Base-by-base conservation (phyloP, 2,113 vertebrate species). In the Equus przewalskii region DNA sequence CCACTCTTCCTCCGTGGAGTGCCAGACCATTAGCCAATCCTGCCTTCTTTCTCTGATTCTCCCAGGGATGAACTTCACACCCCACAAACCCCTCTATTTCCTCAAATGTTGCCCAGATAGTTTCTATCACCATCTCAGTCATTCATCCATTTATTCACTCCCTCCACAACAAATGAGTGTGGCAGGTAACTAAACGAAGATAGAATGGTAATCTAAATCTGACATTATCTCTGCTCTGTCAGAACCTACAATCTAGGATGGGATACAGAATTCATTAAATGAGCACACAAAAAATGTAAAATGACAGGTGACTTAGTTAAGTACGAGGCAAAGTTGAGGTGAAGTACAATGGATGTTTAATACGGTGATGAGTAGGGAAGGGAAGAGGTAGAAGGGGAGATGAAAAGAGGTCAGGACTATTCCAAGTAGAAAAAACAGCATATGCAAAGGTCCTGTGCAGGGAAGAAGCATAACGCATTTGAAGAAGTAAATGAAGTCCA, bases 301-400 rank as follows among this genome's bases (percentile, higher is more conserved):
- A 64, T 82, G n/a, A 79, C 72, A 93, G 79, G 19, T 49, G 28
- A 72, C 19, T 86, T 79, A 70, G 72, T 94, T 85, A 81, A 67
- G 24, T 36, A 82, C 21, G 72, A 91, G 24, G 46, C 46, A 89
- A 89, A 60, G 30, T 70, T 51, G 75, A 82, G 28, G 7, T 67
- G 30, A 85, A 51, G 79, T n/a, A 64, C 36, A 67, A 89, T n/a
- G 41, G 65, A 22, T 67, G 70, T 33, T 89, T 89, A 92, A 75
- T 15, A 70, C 69, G 19, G 7, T 22, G 30, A 36, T 21, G 28
- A 69, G 26, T n/a, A 60, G 22, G 24, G 36, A 67, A 90, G 11
- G 22, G 3, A 81, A 46, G 26, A 67, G 15, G 36, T 70, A 18
- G 56, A 79, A 90, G 13, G 30, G 7, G 10, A 72, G 41, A 14